These are phyloP conservation scores for Aethes cnicana DNA, from an alignment of 2,888 invertebrate genomes.

Conservation along the genomic window DNA sequence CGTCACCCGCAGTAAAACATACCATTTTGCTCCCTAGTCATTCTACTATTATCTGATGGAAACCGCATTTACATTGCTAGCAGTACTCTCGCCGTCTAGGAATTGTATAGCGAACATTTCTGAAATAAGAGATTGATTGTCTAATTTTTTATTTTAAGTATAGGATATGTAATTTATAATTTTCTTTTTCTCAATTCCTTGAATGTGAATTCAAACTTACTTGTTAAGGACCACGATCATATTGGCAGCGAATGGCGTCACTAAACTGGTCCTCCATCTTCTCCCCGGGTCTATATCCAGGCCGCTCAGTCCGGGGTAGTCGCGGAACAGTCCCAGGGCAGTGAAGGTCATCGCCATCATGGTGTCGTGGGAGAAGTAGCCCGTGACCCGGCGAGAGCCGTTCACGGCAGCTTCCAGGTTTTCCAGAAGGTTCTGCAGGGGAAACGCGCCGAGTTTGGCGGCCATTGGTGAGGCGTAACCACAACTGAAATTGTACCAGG, in stretches of 20 bases:
- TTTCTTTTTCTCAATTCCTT: too few relatives aligned
- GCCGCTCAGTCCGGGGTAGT: constrained; percentile 74
- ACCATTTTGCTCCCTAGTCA: too few relatives aligned
- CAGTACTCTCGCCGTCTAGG: too few relatives aligned
- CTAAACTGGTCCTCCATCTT: constrained; percentile 83
- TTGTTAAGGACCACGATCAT: constrained; percentile 85
- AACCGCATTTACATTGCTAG: too few relatives aligned
- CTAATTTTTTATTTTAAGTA: too few relatives aligned
- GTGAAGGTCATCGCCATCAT: constrained; percentile 82
- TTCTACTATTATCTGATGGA: too few relatives aligned
- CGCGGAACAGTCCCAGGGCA: constrained; percentile 83
- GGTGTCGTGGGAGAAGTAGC: constrained; percentile 84
- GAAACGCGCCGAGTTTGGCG: constrained; percentile 82
- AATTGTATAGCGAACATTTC: too few relatives aligned
- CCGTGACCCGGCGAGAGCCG: constrained; percentile 74
- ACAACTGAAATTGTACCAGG: constrained; percentile 45
- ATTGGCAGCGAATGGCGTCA: constrained; percentile 86
- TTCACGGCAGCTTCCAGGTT: constrained; percentile 53
- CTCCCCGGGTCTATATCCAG: constrained; percentile 78
- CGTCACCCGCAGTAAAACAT: too few relatives aligned
- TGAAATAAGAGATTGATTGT: too few relatives aligned
- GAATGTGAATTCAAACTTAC: too few relatives aligned
- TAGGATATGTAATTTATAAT: too few relatives aligned
- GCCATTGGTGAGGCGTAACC: constrained; percentile 35
- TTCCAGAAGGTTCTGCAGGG: constrained; percentile 83